phyloP scores from a whole-genome alignment of 2,113 vertebrate species.

The Mus pahari region DNA sequence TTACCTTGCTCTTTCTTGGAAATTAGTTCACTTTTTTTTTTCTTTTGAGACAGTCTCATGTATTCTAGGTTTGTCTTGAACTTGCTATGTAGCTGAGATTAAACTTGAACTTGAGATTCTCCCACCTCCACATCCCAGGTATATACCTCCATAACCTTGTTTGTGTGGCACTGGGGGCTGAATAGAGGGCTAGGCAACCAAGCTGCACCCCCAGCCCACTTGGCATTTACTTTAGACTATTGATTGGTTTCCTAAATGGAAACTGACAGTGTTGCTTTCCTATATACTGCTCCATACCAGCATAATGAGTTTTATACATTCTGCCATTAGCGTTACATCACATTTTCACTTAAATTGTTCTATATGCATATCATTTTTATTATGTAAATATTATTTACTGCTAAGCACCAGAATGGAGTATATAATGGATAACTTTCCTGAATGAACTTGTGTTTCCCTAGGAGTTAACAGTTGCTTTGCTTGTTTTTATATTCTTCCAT shows the following conservation, averaged over 20 bases:
- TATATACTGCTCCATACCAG: too few species aligned
- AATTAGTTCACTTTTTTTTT: neutral
- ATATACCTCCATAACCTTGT: neutral
- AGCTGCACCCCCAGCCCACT: neutral
- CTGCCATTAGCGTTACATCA: neutral
- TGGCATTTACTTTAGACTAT: neutral
- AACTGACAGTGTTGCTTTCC: neutral
- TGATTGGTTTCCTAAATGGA: neutral
- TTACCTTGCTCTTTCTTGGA: neutral
- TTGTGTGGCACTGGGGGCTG: neutral
- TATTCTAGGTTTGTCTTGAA: neutral
- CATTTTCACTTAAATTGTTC: neutral
- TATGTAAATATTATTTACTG: neutral
- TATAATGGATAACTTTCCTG: neutral
- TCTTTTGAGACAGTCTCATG: neutral
- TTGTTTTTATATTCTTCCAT: neutral
- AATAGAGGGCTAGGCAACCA: neutral
- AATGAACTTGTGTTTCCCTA: neutral
- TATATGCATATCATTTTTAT: neutral
- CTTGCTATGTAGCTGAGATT: neutral
- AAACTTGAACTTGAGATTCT: neutral
- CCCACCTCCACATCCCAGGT: neutral
- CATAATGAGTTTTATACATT: neutral
- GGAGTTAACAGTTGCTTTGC: constrained; percentile 24
- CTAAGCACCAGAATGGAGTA: neutral